Evolutionary conservation across 2,797 vertebrate species (phyloP).

Genomic region (Enteromius fasciolatus): DNA sequence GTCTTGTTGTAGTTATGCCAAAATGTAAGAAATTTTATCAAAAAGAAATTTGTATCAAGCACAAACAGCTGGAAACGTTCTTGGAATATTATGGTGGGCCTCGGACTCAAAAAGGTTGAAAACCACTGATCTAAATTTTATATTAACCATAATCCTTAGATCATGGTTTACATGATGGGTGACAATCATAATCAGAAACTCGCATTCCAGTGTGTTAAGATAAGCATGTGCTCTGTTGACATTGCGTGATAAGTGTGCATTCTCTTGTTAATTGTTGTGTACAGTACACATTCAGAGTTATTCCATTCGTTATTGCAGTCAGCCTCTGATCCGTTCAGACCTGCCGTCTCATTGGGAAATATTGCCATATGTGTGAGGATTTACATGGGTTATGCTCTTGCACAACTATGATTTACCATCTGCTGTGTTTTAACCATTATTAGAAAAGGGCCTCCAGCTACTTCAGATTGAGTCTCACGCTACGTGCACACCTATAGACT

Average conservation of each 20-base stretch:
- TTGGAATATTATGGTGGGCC: neutral
- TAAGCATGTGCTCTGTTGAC: conserved; percentile 13
- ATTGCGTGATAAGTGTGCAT: conserved; percentile 52
- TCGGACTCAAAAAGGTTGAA: neutral
- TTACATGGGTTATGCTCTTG: conserved; percentile 51
- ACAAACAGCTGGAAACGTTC: neutral
- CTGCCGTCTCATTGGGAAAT: conserved; percentile 57
- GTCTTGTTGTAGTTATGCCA: neutral
- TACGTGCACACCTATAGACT: conserved; percentile 11
- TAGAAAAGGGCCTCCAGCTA: conserved; percentile 35
- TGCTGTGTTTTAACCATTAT: conserved; percentile 29
- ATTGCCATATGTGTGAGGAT: conserved; percentile 36
- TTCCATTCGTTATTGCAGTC: conserved; percentile 60
- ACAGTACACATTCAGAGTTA: conserved; percentile 61
- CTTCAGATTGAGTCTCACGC: conserved; percentile 25
- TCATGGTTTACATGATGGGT: too few relatives aligned
- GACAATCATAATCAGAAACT: neutral
- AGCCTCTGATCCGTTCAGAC: conserved; percentile 64
- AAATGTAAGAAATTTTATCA: neutral
- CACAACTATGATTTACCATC: conserved; percentile 50
- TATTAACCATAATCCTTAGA: too few relatives aligned
- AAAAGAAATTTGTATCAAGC: neutral
- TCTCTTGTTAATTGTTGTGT: conserved; percentile 63
- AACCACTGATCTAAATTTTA: neutral
- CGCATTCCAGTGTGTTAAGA: neutral